These are phyloP conservation scores for Pyrrhosoma nymphula DNA, from an alignment of 2,888 invertebrate genomes.

Conservation along the genomic window DNA sequence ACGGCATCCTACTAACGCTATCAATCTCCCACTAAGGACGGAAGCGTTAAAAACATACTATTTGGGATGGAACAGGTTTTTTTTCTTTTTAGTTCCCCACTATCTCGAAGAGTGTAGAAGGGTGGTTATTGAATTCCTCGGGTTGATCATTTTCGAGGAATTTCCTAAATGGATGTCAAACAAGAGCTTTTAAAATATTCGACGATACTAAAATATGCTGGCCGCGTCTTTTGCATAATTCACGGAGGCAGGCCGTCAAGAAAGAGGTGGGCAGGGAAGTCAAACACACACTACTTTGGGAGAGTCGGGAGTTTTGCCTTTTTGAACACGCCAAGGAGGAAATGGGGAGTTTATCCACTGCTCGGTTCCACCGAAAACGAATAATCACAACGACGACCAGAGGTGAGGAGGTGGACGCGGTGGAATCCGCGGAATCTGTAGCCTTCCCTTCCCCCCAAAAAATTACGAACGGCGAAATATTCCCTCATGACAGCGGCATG, in stretches of 20 bases:
- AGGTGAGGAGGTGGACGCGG: not conserved
- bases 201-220: constrained; percentile 10
- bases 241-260: not conserved
- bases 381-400: not conserved
- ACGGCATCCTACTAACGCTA: not conserved
- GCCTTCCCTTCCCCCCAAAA: not conserved
- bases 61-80: not conserved
- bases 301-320: not conserved
- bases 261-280: not conserved
- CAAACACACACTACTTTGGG: not conserved
- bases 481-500: too few relatives aligned
- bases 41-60: not conserved
- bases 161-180: constrained; percentile 21
- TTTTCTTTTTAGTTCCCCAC: not conserved
- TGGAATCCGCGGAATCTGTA: not conserved
- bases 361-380: not conserved
- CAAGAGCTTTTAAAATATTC: not conserved
- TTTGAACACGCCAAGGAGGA: not conserved
- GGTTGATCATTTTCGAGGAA: not conserved
- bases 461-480: not conserved
- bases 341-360: not conserved
- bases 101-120: not conserved
- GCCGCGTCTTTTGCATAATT: constrained; percentile 27
- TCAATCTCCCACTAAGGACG: constrained; percentile 13
- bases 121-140: constrained; percentile 13